Percentiles rank a stretch among this genome's conserved stretches.
phyloP scores from a whole-genome alignment of 2,797 vertebrate species.

The Gouania willdenowi region DNA sequence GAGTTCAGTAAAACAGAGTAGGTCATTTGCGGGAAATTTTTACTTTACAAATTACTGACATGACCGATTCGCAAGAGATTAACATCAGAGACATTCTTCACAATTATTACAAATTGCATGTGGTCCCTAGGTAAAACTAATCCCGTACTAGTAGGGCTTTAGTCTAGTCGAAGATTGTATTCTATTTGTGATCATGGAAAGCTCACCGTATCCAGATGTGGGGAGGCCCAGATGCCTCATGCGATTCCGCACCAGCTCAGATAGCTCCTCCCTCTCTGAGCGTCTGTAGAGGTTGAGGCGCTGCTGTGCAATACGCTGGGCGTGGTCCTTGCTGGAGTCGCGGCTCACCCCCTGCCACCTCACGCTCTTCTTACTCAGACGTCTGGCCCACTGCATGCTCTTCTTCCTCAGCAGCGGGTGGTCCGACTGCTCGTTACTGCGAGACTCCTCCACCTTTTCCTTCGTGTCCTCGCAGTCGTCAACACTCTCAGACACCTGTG shows the following conservation, averaged over 20 bases:
- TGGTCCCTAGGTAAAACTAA: too few relatives aligned
- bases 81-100: too few relatives aligned
- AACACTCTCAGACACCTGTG: conserved; percentile 69
- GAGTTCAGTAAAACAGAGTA: too few relatives aligned
- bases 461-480: conserved; percentile 74
- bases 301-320: conserved; percentile 83
- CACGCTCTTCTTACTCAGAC: conserved; percentile 83
- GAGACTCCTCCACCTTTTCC: conserved; percentile 68
- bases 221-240: conserved; percentile 94
- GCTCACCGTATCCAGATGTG: conserved; percentile 88
- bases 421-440: conserved; percentile 78
- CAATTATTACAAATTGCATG: too few relatives aligned
- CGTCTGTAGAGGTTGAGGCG: conserved; percentile 81
- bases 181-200: too few relatives aligned
- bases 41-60: too few relatives aligned
- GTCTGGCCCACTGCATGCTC: conserved; percentile 94
- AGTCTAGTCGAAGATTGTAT: too few relatives aligned
- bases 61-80: too few relatives aligned
- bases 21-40: too few relatives aligned
- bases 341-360: conserved; percentile 73
- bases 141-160: too few relatives aligned
- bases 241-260: conserved; percentile 90
- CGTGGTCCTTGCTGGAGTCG: conserved; percentile 79
- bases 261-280: conserved; percentile 91
- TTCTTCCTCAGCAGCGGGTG: conserved; percentile 86